Evolutionary conservation across 2,113 vertebrate genomes (phyloP).

Genomic region (Pterocles orientalis): DNA sequence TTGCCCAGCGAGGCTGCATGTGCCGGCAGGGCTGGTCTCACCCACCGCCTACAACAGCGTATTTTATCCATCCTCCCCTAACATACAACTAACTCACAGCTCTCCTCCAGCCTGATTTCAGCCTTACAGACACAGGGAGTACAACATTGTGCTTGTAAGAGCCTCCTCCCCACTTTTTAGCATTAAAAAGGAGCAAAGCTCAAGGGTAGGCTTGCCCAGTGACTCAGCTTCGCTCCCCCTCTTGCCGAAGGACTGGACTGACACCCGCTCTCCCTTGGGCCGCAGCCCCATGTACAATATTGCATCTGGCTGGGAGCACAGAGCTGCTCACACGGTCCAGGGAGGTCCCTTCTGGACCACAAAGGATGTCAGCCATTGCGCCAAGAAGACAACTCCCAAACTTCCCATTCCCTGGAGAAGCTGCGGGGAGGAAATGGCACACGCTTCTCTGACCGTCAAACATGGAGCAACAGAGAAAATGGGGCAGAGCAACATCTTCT

Average conservation of each 20-base stretch:
- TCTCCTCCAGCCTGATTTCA: background rate
- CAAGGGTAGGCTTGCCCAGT: background rate
- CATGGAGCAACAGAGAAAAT: background rate
- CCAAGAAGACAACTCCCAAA: slow-evolving; percentile 29
- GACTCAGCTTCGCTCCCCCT: background rate
- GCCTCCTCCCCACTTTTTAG: background rate
- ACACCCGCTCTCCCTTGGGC: background rate
- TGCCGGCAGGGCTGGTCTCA: background rate
- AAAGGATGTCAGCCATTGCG: background rate
- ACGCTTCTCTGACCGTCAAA: background rate
- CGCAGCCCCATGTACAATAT: background rate
- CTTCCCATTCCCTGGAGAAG: background rate
- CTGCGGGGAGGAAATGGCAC: background rate
- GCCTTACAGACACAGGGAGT: background rate
- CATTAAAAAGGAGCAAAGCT: background rate
- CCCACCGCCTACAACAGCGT: background rate
- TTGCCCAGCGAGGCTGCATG: background rate
- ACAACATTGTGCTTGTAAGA: background rate
- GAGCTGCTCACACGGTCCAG: background rate
- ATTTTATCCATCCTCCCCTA: background rate
- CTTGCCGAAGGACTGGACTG: background rate
- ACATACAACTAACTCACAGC: background rate
- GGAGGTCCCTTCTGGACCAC: background rate
- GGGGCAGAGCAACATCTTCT: background rate
- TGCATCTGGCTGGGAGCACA: background rate